Conservation (phyloP, 2,113 vertebrate genomes). For the Capreolus pygargus region DNA sequence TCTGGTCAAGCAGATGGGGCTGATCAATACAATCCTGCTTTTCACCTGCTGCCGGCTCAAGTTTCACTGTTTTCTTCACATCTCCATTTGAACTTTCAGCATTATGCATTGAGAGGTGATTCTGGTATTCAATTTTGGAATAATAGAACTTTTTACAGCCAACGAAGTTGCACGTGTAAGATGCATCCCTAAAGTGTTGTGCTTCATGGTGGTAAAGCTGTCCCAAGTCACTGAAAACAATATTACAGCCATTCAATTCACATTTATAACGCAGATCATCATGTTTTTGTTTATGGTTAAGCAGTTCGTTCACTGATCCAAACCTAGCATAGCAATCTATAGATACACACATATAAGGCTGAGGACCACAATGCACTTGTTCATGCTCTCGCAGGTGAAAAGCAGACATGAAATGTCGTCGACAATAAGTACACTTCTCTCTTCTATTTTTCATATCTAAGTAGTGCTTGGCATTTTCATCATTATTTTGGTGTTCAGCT, state of each 20-base stretch:
- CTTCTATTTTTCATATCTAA: slow-evolving; percentile 93
- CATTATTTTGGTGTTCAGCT: slow-evolving; percentile 90
- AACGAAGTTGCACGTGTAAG: slow-evolving; percentile 89
- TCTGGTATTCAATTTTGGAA: slow-evolving; percentile 92
- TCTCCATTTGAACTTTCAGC: slow-evolving; percentile 82
- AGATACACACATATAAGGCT: slow-evolving; percentile 91
- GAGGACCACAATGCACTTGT: slow-evolving; percentile 88
- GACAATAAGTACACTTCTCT: slow-evolving; percentile 94
- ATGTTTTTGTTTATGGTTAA: slow-evolving; percentile 93
- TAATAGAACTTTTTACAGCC: slow-evolving; percentile 96
- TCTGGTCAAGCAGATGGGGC: slow-evolving; percentile 71
- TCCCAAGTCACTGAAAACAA: slow-evolving; percentile 93
- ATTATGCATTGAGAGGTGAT: slow-evolving; percentile 92
- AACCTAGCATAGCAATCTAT: slow-evolving; percentile 91
- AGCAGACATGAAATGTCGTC: slow-evolving; percentile 92
- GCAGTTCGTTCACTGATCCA: slow-evolving; percentile 89
- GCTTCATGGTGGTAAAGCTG: slow-evolving; percentile 98
- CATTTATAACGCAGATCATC: slow-evolving; percentile 92
- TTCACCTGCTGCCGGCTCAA: slow-evolving; percentile 68
- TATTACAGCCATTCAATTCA: slow-evolving; percentile 92
- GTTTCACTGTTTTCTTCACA: slow-evolving; percentile 72
- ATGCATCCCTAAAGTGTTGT: slow-evolving; percentile 96
- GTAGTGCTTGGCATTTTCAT: slow-evolving; percentile 94
- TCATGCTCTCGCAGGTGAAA: slow-evolving; percentile 93
- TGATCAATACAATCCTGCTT: slow-evolving; percentile 68